Evolutionary conservation across 2,113 vertebrate species (phyloP).

Genomic region (Otis tarda): DNA sequence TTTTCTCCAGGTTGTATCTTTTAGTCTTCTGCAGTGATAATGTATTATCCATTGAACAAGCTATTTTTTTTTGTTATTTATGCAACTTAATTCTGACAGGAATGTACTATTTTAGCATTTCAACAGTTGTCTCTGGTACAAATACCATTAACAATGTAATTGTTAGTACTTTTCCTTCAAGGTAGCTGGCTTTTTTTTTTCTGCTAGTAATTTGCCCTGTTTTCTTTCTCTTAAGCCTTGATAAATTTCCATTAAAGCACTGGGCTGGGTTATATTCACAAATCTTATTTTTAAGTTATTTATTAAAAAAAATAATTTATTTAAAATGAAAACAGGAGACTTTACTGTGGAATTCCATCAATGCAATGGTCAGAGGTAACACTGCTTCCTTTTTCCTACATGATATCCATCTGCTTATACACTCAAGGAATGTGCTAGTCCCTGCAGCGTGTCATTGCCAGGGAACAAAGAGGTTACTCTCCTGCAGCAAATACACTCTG

Average conservation of each 20-base stretch:
- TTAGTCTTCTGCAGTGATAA: background rate
- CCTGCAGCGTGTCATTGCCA: background rate
- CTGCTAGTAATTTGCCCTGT: background rate
- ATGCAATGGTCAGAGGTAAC: background rate
- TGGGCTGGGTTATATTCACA: background rate
- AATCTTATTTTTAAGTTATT: background rate
- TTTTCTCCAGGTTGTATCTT: background rate
- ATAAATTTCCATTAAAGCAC: background rate
- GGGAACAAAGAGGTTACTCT: background rate
- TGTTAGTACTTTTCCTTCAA: background rate
- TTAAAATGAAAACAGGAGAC: background rate
- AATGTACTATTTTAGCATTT: constrained; percentile 2
- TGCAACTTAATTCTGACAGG: background rate
- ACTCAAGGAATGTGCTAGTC: background rate
- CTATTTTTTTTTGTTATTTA: background rate
- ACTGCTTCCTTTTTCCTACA: background rate
- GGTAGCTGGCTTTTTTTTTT: background rate
- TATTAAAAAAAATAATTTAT: background rate
- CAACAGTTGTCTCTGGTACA: background rate
- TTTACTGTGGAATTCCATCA: background rate
- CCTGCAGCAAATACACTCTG: background rate
- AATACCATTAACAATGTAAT: background rate
- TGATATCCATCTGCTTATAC: background rate
- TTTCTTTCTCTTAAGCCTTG: background rate
- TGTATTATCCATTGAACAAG: background rate